Percentiles rank a stretch among this genome's conserved stretches.
Conservation (phyloP, 30 jellyfish, hydroid and myxozoan genomes). For the Aurelia aurita region DNA sequence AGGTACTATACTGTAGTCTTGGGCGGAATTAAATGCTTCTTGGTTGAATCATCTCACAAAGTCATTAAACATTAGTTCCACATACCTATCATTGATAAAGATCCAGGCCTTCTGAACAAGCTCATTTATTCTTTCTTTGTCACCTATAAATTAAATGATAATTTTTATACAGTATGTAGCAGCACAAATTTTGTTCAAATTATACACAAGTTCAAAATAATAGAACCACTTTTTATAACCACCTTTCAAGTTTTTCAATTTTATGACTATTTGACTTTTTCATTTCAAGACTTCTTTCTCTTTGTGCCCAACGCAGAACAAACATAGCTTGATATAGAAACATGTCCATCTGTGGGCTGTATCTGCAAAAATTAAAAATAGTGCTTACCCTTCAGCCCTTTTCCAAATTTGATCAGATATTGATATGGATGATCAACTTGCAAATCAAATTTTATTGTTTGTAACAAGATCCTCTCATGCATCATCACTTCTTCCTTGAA, state of each 20-base stretch:
- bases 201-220: no score
- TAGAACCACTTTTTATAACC: no score
- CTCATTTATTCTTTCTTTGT: constrained; percentile 89
- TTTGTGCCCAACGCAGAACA: no score
- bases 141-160: constrained; percentile 64
- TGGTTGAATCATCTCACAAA: neutral
- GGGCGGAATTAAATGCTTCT: no score
- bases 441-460: constrained; percentile 96
- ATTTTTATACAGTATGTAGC: neutral
- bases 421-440: constrained; percentile 95
- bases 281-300: no score
- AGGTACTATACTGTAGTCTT: no score
- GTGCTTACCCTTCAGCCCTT: constrained; percentile 82
- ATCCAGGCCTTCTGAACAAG: constrained; percentile 99
- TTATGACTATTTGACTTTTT: no score
- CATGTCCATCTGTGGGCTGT: neutral
- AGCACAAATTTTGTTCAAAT: neutral
- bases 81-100: constrained; percentile 94
- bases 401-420: constrained; percentile 87
- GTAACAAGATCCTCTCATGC: constrained; percentile 89
- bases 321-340: no score
- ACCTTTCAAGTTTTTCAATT: no score
- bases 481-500: constrained; percentile 94
- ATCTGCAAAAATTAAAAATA: neutral
- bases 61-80: neutral